Evolutionary conservation across 2,113 vertebrate genomes (phyloP).

Genomic region (Spheniscus mendiculus): DNA sequence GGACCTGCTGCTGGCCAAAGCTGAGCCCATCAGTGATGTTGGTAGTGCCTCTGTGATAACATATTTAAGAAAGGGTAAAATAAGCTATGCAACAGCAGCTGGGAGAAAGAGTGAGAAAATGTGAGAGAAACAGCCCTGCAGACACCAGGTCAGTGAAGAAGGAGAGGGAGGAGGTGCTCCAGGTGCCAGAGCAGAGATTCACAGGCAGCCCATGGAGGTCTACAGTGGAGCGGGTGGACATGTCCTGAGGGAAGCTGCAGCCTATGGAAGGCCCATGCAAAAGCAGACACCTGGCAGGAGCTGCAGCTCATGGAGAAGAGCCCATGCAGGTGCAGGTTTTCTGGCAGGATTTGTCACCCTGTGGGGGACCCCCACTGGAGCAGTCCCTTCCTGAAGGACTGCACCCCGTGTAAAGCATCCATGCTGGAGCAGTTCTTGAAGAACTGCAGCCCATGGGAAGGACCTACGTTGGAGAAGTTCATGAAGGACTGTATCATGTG

Average conservation of each 20-base stretch:
- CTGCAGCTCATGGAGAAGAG: not conserved
- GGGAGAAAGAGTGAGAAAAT: not conserved
- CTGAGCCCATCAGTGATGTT: not conserved
- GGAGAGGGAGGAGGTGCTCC: not conserved
- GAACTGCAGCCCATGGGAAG: not conserved
- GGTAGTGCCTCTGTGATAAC: not conserved
- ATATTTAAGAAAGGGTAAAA: not conserved
- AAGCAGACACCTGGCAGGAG: fast-evolving
- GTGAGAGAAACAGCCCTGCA: not conserved
- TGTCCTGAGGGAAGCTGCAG: not conserved
- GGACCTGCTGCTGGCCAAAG: not conserved
- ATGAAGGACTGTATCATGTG: not conserved
- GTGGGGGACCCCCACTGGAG: fast-evolving
- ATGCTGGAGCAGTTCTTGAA: not conserved
- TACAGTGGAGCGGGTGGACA: not conserved
- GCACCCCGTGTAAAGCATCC: fast-evolving
- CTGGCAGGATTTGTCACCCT: not conserved
- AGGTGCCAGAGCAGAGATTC: not conserved
- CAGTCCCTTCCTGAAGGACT: not conserved
- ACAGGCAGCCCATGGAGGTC: fast-evolving
- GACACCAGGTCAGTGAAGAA: not conserved
- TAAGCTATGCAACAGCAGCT: not conserved
- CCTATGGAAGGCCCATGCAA: fast-evolving
- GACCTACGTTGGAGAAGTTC: fast-evolving
- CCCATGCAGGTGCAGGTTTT: too few species aligned